Base-by-base conservation (phyloP, 2,888 invertebrate genomes). In the Automeris io region DNA sequence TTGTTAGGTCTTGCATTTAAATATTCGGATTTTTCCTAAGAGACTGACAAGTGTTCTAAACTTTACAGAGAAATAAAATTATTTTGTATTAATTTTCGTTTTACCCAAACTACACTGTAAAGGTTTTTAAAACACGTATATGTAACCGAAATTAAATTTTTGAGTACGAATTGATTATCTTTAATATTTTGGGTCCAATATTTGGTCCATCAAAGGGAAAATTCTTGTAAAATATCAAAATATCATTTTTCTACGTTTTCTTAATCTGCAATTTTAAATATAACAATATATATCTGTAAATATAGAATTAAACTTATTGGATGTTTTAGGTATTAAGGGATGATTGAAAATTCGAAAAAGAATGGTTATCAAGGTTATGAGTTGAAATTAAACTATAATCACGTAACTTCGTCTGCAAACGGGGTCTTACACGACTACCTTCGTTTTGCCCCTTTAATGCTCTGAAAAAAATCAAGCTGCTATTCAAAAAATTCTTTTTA, bases 11-110 rank as follows among this genome's bases (percentile, higher is more conserved):
- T 26, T 11, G 18, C 34, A 29, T 39, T 24, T 32, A 61, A 59
- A 62, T 60, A 68, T 65, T 73, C 73, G 68, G 67, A 75, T 73
- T 67, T 70, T 71, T 68, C 80, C 68, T 72, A 83, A 77, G 83
- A 85, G 85, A 85, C 85, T 85, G 85, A 85, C 61, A 71, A 70
- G 85, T 85, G 85, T 85, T 85, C 85, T 77, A 74, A 76, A 72
- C 46, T 55, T 70, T 70, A 64, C 67, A 57, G 53, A 61, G 51
- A 56, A 55, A n/a, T n/a, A n/a, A n/a, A n/a, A 55, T 22, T 22
- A 13, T 21, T 22, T 34, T n/a, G 16, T 23, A 18, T 23, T 34
- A 16, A 16, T 1, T 29, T 29, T 29, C 16, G 16, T 46, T 36
- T 31, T 23, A 23, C 22, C 16, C 31, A 18, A 8, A 18, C 22